phyloP scores from a whole-genome alignment of 2,113 vertebrate species.

The Leucoraja erinaceus region DNA sequence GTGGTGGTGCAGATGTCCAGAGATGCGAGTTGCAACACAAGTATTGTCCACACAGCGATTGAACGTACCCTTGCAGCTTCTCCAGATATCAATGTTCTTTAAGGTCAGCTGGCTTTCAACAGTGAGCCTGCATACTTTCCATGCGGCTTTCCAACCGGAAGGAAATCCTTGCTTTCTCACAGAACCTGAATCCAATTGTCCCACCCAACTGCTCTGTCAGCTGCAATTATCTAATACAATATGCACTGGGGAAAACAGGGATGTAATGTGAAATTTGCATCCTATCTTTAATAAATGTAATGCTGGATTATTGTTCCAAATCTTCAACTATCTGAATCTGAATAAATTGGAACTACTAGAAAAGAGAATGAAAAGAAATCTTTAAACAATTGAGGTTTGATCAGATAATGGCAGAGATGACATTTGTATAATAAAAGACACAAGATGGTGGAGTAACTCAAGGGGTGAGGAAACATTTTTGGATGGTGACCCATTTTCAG shows the following conservation, averaged over 20 bases:
- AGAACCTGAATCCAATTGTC: neutral
- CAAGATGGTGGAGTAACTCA: too few species aligned
- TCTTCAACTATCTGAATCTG: neutral
- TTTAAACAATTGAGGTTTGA: neutral
- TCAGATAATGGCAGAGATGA: neutral
- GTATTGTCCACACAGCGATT: neutral
- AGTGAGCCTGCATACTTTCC: neutral
- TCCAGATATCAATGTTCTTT: neutral
- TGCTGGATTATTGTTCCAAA: neutral
- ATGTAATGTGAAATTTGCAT: neutral
- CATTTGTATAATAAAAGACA: neutral
- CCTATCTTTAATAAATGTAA: neutral
- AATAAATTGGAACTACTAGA: neutral
- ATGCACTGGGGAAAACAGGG: neutral
- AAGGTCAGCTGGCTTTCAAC: neutral
- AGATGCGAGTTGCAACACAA: neutral
- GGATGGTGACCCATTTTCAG: too few species aligned
- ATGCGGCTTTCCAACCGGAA: neutral
- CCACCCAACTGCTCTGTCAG: neutral
- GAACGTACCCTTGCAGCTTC: neutral
- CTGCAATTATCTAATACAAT: neutral
- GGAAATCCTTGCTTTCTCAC: neutral
- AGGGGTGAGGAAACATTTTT: too few species aligned
- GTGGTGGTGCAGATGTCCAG: neutral
- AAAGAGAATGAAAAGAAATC: neutral